Evolutionary conservation across 2,113 vertebrate species (phyloP).

Genomic region (Chitala chitala): DNA sequence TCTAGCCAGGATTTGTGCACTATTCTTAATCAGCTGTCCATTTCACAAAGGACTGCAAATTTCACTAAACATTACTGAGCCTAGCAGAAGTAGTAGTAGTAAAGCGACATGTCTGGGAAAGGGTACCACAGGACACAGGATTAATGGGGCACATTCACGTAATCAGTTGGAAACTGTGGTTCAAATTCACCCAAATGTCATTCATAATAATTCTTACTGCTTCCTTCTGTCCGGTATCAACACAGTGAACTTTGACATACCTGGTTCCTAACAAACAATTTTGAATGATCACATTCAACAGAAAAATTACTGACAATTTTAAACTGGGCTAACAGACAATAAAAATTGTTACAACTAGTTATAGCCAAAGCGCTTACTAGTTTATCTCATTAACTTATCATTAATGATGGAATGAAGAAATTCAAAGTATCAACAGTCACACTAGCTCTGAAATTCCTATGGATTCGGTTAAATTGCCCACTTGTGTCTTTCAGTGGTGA

Average conservation of each 20-base stretch:
- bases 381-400: neutral
- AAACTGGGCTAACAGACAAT: too few species aligned
- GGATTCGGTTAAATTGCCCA: neutral
- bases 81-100: neutral
- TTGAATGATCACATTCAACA: too few species aligned
- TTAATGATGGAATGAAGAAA: neutral
- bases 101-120: neutral
- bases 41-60: too few species aligned
- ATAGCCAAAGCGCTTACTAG: neutral
- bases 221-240: neutral
- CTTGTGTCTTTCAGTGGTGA: neutral
- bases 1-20: too few species aligned
- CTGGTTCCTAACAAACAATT: too few species aligned
- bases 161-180: neutral
- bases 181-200: neutral
- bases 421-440: neutral
- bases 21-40: neutral
- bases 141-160: neutral
- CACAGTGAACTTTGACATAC: neutral
- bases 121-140: neutral
- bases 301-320: too few species aligned
- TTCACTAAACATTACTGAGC: neutral
- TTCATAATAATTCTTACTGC: neutral
- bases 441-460: neutral
- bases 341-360: too few species aligned